phyloP scores from a whole-genome alignment of 1,140 invertebrate species.

The Drosophila tani region DNA sequence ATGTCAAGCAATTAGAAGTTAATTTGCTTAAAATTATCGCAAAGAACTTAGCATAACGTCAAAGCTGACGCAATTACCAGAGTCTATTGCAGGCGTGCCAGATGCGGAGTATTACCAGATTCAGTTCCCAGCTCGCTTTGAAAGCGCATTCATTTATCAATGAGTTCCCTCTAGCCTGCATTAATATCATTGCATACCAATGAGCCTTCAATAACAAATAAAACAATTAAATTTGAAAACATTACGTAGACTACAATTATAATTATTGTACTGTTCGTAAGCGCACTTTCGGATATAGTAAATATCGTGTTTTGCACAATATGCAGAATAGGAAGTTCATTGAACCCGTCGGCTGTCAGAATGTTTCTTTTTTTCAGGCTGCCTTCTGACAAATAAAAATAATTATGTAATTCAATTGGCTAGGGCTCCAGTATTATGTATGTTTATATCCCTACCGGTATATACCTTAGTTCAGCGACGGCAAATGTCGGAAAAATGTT shows the following conservation, averaged over 20 bases:
- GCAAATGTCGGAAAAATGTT: constrained; percentile 5
- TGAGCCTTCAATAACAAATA: neutral
- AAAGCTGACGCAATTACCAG: constrained; percentile 51
- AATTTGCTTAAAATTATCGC: neutral
- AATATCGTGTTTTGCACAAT: constrained; percentile 24
- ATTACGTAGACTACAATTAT: neutral
- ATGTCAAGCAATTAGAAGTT: neutral
- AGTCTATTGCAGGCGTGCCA: constrained; percentile 35
- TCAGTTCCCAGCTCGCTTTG: constrained; percentile 1
- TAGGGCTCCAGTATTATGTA: neutral
- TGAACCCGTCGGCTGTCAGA: constrained; percentile 12
- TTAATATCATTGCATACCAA: constrained; percentile 13
- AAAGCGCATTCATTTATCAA: constrained; percentile 16
- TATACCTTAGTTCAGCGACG: neutral
- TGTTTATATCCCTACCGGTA: no score
- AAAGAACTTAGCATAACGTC: constrained; percentile 13
- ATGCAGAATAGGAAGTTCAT: constrained; percentile 39
- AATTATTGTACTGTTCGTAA: neutral
- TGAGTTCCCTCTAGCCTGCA: neutral
- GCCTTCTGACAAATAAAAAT: neutral
- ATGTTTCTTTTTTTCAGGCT: constrained; percentile 4
- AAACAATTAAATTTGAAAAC: constrained; percentile 5
- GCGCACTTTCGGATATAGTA: constrained; percentile 4
- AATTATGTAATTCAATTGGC: neutral
- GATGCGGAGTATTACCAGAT: neutral